Base-by-base conservation (phyloP, 1,140 invertebrate species). In the Bombus cullumanus region DNA sequence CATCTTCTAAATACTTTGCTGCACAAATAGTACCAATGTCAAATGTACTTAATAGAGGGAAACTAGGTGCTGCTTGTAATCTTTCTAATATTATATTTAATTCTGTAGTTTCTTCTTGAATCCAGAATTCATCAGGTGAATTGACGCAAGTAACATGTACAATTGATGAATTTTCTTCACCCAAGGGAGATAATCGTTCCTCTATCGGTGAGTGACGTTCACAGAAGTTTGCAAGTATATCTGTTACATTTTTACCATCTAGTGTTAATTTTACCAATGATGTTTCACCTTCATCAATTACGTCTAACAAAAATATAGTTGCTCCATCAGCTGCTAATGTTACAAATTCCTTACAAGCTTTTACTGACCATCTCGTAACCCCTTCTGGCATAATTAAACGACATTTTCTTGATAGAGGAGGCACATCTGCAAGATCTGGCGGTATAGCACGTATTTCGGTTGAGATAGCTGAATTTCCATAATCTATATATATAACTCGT, bases 201-300 rank as follows among this genome's bases (percentile, higher is more conserved):
- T 92, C 91, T 66, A 90, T 77, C 0, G 80, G 59, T 22, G 25
- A 31, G 4, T 53, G 47, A 73, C 13, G 41, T 47, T 90, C 68
- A 37, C 90, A 91, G 18, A 87, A 82, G 8, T 31, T 31, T 15
- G 72, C 95, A 39, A 97, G 92, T 81, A 96, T 95, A 68, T 97
- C 96, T 0, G 96, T 96, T 13, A 97, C 94, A 88, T 97, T 97
- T 47, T 96, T 91, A 3, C 95, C 96, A 43, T 96, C 94, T 0
- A 96, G 95, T 53, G 95, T 97, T n/a, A 98, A 93, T 83, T 97
- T 96, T 0, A 98, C 96, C 76, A 96, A 96, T 5, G 96, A 97
- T 39, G 96, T 96, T 2, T 96, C 96, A 68, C 95, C 96, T 85
- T 97, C 96, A 85, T 97, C 83, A 2, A 94, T 6, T 2, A 95